phyloP scores from a whole-genome alignment of 1,140 invertebrate species.

The Drosophila kepulauana region DNA sequence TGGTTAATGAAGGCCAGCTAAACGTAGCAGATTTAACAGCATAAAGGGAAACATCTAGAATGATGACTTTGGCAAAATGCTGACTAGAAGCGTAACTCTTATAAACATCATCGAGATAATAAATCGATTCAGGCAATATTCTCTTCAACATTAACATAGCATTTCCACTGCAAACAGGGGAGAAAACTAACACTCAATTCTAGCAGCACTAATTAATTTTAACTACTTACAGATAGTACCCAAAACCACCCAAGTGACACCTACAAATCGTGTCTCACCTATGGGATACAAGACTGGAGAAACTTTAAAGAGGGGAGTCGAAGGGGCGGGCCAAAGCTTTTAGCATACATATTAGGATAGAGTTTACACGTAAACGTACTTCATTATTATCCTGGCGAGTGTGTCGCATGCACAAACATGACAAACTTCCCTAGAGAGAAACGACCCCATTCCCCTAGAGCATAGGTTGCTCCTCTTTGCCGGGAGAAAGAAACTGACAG shows the following conservation, averaged over 20 bases:
- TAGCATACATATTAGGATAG: slow-evolving; percentile 58
- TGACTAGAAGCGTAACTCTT: no score
- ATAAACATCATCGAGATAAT: no score
- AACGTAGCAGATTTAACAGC: no score
- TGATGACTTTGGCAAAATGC: no score
- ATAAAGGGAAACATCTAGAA: no score
- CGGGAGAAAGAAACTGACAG: not conserved
- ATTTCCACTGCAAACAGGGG: slow-evolving; percentile 5
- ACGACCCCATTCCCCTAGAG: slow-evolving; percentile 1
- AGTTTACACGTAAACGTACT: slow-evolving; percentile 59
- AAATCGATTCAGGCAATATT: not conserved
- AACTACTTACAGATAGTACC: slow-evolving; percentile 26
- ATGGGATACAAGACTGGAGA: not conserved
- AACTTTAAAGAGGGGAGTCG: not conserved
- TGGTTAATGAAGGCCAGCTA: no score
- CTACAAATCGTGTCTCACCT: slow-evolving; percentile 1
- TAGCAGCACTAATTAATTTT: slow-evolving; percentile 41
- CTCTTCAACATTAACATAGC: not conserved
- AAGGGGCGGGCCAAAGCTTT: slow-evolving; percentile 31
- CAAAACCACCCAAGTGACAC: not conserved
- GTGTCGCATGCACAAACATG: slow-evolving; percentile 57
- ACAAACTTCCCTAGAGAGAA: slow-evolving; percentile 48
- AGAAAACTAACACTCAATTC: slow-evolving; percentile 21
- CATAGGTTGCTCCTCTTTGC: slow-evolving; percentile 1
- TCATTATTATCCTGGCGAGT: slow-evolving; percentile 53